Evolutionary conservation across 2,113 vertebrate genomes (phyloP), one percentile per base, ranked within the genome.

Genomic region (Orthochromis malagaraziensis): DNA sequence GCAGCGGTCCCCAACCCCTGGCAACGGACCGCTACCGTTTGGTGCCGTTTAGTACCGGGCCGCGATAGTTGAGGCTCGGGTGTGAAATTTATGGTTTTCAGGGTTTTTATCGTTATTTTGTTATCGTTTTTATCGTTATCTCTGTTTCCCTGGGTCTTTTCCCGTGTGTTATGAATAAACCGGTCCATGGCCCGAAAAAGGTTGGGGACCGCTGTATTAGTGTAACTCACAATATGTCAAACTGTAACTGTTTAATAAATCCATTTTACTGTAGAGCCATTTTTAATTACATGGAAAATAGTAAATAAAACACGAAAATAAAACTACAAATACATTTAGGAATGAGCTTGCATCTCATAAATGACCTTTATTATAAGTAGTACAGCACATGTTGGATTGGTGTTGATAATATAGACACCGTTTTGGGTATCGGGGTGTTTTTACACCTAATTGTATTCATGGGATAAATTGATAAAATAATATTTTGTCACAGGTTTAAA

Each of bases 81-180:
- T 14, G 54, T 57, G 0, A 57, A 57, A 57, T 57, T 57, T 57
- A 26, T 14, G 3, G 54, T 29, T 57, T 57, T 14, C 3, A 57
- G 54, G 24, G 3, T 2, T 26, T 57, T 26, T 57, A 26, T 0
- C 0, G 2, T 24, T 12, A 3, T 24, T 24, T 55, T 54, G 0
- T 54, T 4, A 54, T 2, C 9, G 1, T 54, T 54, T 54, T 54
- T 54, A 54, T 7, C 1, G 0, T 54, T 55, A 16, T 29, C 7
- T 57, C 1, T 3, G 54, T 57, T 57, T 57, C 0, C 4, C 7
- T 57, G 3, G 54, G 24, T 29, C 2, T 57, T 57, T 8, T 57
- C 24, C 4, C 3, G 2, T 29, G 24, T 2, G 12, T 14, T 57
- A 57, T 57, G 24, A 57, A 57, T 57, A 57, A 57, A 57, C 12